Base-by-base conservation (phyloP, 2,113 vertebrate genomes). In the Lepisosteus oculatus region DNA sequence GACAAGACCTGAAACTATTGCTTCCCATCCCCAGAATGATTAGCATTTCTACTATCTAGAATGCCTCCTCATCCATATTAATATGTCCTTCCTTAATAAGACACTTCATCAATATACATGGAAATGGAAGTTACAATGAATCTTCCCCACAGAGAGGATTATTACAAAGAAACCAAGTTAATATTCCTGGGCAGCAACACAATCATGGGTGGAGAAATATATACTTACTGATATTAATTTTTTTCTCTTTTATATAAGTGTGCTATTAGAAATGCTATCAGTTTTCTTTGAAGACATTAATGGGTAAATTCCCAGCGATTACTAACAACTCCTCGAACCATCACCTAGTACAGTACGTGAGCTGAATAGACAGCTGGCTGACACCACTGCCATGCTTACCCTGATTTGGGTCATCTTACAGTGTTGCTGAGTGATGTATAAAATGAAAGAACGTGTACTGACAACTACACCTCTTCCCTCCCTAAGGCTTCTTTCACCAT, bases 61-160 rank as follows among this genome's bases (percentile, higher is more conserved):
- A 54, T 17, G 9, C 3, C 11, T 3, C 66, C 29, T 68, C 66
- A 68, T 68, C 66, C 66, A 68, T 68, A 68, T 68, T 68, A 55
- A 68, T 68, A 68, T 43, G 5, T 42, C 17, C 43, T 73, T 44
- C n/a, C 56, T 12, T 73, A 73, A 73, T 73, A 67, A 73, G 71
- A 61, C 51, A 55, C 71, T 59, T 73, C 71, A 73, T 73, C 71
- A 73, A 73, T 73, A 73, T 67, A 73, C 71, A 73, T 73, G 55
- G 56, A 67, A 72, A 57, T 67, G 71, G 41, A 17, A 43, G 47
- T 59, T 15, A 59, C 57, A 59, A 59, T 59, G 57, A 59, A 59
- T 4, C 63, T 55, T 55, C 51, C n/a, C 65, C 43, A 11, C 65
- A 7, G 55, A 42, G 59, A 61, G 55, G 64, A 61, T 73, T 73